Base-by-base conservation (phyloP, 2,888 invertebrate species). In the Lysandra bellargus region DNA sequence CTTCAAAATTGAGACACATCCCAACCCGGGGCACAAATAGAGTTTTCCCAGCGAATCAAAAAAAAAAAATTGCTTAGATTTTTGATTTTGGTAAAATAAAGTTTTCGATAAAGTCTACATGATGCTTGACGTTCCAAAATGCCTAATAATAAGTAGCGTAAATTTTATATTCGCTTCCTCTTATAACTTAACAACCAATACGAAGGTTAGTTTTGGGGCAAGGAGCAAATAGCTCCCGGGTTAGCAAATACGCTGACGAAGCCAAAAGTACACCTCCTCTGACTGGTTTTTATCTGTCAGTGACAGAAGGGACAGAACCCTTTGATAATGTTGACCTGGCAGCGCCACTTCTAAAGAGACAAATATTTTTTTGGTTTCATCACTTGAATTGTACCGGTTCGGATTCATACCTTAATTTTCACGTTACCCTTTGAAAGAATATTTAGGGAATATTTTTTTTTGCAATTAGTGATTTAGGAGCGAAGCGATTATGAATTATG, bases 241-340 rank as follows among this genome's bases (percentile, higher is more conserved):
- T 89, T 88, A 88, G 93, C 87, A 93, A 93, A 94, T 92, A 93
- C 89, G 93, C 93, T 94, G 94, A 94, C 92, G 90, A 89, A 89
- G 92, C 87, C 88, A 87, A 86, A 88, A 89, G 90, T 88, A 88
- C 88, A 90, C 90, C 90, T 90, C 87, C 84, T 86, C 85, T 85
- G 83, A 84, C 87, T 87, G 85, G 89, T 92, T 93, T 93, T 92
- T 92, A 92, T 92, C 93, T 92, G 92, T 92, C 92, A 91, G 87
- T 84, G 85, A 84, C 93, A 93, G 89, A 87, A 87, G 88, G 90
- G 88, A 87, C 86, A 84, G 85, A 87, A 86, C 88, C 88, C 88
- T 89, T 89, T 90, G 87, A 88, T 89, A 88, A 87, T 88, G 88
- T 90, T 90, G 86, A 87, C 88, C 85, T 85, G 85, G 83, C 78